A percentile compares a stretch with the other conserved stretches of the same genome.
phyloP scores from a whole-genome alignment of 2,113 vertebrate species.

The Cynoglossus semilaevis region DNA sequence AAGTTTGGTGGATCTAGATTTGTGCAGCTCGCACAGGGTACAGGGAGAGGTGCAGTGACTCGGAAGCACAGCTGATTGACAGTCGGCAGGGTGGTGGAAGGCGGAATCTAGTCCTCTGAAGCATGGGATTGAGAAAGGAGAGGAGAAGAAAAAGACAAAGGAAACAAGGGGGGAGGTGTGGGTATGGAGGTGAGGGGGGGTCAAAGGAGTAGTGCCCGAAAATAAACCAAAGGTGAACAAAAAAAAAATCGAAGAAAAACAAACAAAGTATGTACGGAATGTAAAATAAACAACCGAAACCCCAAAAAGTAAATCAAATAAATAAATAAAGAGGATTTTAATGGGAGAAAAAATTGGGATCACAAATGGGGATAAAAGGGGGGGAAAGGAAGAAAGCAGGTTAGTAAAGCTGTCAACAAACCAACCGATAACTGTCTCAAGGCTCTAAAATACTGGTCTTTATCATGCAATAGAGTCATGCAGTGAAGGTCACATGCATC shows the following conservation, averaged over 20 bases:
- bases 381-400: constrained; percentile 51
- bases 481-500: constrained; percentile 23
- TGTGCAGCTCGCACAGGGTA: constrained; percentile 15
- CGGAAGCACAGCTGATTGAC: constrained; percentile 64
- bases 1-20: constrained; percentile 1
- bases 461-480: constrained; percentile 34
- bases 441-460: constrained; percentile 19
- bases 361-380: constrained; percentile 27
- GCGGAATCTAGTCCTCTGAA: constrained; percentile 77
- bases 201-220: not conserved
- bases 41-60: constrained; percentile 53
- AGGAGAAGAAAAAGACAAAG: not conserved
- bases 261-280: not conserved
- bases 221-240: not conserved
- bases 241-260: not conserved
- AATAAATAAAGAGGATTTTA: constrained; percentile 23
- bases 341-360: constrained; percentile 27
- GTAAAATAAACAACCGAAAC: constrained; percentile 11
- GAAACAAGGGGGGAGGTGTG: not conserved
- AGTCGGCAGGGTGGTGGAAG: constrained; percentile 59
- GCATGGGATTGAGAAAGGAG: constrained; percentile 31
- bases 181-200: too few relatives aligned
- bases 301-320: not conserved
- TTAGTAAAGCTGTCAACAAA: constrained; percentile 64
- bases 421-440: constrained; percentile 31